A percentile compares a stretch with the other conserved stretches of the same genome.
These are phyloP conservation scores for Heliconius hewitsoni DNA, from an alignment of 1,140 invertebrate genomes.

Conservation along the genomic window DNA sequence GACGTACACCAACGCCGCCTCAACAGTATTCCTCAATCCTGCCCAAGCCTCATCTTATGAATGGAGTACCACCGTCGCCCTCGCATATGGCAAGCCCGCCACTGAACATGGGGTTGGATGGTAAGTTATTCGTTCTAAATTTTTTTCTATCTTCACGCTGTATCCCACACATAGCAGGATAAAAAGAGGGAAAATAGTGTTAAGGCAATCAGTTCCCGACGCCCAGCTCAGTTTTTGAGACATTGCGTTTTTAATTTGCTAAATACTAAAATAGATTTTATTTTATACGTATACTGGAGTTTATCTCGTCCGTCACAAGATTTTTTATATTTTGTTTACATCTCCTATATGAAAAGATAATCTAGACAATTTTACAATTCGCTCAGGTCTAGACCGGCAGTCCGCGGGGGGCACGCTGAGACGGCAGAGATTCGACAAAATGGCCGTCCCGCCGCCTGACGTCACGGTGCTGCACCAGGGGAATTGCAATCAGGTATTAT, in stretches of 20 bases:
- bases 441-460: conserved; percentile 77
- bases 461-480: conserved; percentile 77
- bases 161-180: too few species aligned
- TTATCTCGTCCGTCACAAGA: too few species aligned
- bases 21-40: conserved; percentile 67
- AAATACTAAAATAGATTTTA: too few species aligned
- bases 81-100: conserved; percentile 60
- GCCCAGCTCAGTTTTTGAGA: too few species aligned
- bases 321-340: too few species aligned
- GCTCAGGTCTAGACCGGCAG: conserved; percentile 57
- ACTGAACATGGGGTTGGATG: conserved; percentile 57
- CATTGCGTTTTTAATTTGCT: too few species aligned
- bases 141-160: too few species aligned
- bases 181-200: too few species aligned
- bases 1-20: conserved; percentile 72
- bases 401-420: conserved; percentile 72
- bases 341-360: neutral
- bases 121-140: conserved; percentile 42
- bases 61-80: conserved; percentile 56
- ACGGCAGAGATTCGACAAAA: conserved; percentile 70
- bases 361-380: neutral
- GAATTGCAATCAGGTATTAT: conserved; percentile 69
- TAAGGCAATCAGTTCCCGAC: too few species aligned
- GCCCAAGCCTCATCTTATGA: conserved; percentile 55
- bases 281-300: too few species aligned